Percentiles rank a stretch among this genome's conserved stretches.
These are phyloP conservation scores for Corythaixoides concolor DNA, from an alignment of 2,113 vertebrate species.

Conservation along the genomic window DNA sequence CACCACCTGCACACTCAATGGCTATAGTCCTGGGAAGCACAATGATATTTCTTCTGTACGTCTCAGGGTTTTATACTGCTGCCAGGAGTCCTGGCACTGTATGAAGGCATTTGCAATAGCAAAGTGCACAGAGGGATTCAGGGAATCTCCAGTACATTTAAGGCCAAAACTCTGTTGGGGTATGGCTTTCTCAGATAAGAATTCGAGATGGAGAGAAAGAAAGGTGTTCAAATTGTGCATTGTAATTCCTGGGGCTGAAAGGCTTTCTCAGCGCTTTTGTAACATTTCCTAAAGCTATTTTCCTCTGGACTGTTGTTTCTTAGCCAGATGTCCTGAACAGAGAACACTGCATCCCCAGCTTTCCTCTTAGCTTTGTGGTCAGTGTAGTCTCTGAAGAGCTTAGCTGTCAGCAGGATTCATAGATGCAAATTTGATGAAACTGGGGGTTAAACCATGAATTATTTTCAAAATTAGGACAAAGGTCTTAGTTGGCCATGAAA, in stretches of 20 bases:
- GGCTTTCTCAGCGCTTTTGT: background rate
- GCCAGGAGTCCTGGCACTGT: background rate
- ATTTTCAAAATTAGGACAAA: conserved; percentile 21
- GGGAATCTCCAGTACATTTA: background rate
- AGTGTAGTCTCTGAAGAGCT: background rate
- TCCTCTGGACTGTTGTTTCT: background rate
- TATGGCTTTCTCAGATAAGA: background rate
- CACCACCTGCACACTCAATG: background rate
- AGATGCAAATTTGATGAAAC: conserved; percentile 2
- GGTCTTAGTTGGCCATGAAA: background rate
- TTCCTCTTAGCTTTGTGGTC: background rate
- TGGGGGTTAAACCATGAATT: conserved; percentile 7
- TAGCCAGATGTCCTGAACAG: background rate
- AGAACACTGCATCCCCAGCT: background rate
- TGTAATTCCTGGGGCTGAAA: background rate
- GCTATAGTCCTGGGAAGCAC: background rate
- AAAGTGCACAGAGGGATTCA: background rate
- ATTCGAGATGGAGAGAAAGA: background rate
- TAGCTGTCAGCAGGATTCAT: conserved; percentile 34
- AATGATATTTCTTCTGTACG: background rate
- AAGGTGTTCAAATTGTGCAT: background rate
- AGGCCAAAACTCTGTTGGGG: background rate
- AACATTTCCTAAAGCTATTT: conserved; percentile 5
- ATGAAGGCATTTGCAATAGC: background rate
- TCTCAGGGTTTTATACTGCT: background rate